Evolutionary conservation across 2,888 invertebrate species (phyloP), one percentile per base, ranked within the genome.

Genomic region (Macrophya annulata): DNA sequence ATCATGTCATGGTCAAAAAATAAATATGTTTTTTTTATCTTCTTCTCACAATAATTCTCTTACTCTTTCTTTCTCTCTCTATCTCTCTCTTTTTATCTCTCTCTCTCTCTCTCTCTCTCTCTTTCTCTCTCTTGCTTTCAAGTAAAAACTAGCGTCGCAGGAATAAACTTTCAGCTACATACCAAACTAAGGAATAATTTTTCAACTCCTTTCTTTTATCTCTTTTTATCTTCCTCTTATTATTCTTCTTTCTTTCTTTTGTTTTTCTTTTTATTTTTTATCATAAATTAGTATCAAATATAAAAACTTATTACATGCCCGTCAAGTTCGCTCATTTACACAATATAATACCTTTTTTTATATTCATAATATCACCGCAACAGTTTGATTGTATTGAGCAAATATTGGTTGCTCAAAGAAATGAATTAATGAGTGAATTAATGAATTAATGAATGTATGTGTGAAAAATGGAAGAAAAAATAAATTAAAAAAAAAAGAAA

Each of bases 241-340:
- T 88, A 88, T 74, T 45, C 43, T 87, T 85, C 85, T 86, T 76
- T 65, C 85, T 85, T 82, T 88, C 85, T 84, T 85, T 88, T 88
- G 37, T 62, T 86, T 87, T 86, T 40, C 40, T 40, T 62, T 43
- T 37, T 21, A 6, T 40, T 59, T 31, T 59, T 79, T 43, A 77
- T 90, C 90, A 89, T 90, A 91, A 91, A 91, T 90, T 91, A 91
- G 91, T 91, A 92, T 92, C 92, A 92, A 92, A 92, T 92, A 92
- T 91, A 92, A 91, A 91, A 92, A 92, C 91, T 91, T 91, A 92
- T 74, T 91, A 90, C 91, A 90, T 90, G 92, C 91, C 91, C 90
- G 90, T 91, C 90, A 91, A 92, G 89, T 91, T 90, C 90, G 90
- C 91, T 90, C 89, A 90, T 91, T 90, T 89, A 90, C 89, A 90